Percentiles rank a stretch among this genome's conserved stretches.
Evolutionary conservation across 2,888 invertebrate species (phyloP).

Genomic region (Macrophya alboannulata): DNA sequence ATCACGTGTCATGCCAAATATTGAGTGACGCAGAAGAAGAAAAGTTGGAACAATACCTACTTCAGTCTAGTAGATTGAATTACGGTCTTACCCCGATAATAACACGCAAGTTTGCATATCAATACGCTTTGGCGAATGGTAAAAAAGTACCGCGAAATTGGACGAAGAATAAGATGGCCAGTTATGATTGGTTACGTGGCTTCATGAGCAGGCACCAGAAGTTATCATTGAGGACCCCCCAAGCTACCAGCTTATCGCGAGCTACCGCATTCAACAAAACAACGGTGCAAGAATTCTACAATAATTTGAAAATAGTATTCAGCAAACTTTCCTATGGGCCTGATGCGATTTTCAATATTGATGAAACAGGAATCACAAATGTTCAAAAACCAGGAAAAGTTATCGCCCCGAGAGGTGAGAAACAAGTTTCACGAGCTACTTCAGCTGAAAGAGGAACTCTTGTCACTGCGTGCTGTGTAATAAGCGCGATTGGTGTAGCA

Average conservation of each 20-base stretch:
- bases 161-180: constrained; percentile 56
- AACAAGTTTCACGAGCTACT: constrained; percentile 68
- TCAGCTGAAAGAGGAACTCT: constrained; percentile 69
- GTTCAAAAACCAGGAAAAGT: constrained; percentile 67
- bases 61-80: constrained; percentile 46
- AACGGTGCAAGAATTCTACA: constrained; percentile 59
- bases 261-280: constrained; percentile 61
- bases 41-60: constrained; percentile 46
- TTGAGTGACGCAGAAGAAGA: constrained; percentile 3
- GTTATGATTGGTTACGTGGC: constrained; percentile 61
- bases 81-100: constrained; percentile 31
- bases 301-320: constrained; percentile 62
- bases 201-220: constrained; percentile 61
- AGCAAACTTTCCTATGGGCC: constrained; percentile 62
- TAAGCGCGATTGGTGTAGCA: constrained; percentile 62
- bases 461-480: constrained; percentile 63
- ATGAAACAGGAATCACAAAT: constrained; percentile 68
- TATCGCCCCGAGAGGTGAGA: constrained; percentile 66
- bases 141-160: constrained; percentile 59
- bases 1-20: constrained; percentile 12
- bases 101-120: constrained; percentile 58
- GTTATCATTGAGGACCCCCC: constrained; percentile 61
- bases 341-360: constrained; percentile 67
- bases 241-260: too few species aligned
- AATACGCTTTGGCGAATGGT: constrained; percentile 60